Base-by-base conservation (phyloP, 2,113 vertebrate species). In the Macaca mulatta region DNA sequence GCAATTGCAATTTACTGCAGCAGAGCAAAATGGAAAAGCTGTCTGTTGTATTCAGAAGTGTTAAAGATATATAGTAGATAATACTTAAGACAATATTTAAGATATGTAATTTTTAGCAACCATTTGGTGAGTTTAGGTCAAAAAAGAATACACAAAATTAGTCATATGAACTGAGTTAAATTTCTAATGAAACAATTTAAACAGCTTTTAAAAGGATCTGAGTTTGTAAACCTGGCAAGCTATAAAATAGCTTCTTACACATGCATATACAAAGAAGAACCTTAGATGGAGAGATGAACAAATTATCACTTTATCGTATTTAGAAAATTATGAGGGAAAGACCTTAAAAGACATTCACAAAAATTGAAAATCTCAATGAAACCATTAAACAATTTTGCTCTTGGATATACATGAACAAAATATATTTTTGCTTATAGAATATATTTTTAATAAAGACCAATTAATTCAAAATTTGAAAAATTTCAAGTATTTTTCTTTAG, bases 391-490 rank as follows among this genome's bases (percentile, higher is more conserved):
- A 95, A 90, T 74, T 90, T 80, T 96, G 57, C 40, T 90, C 38
- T 96, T 3, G 87, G 82, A 75, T 91, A 90, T 45, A 82, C 45
- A 81, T 17, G 57, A 94, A n/a, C 64, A 91, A 45, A 80, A 61
- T 30, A 87, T 20, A 75, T 40, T 86, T 64, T 85, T 93, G 59
- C 72, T 90, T 10, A 87, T 17, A 91, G 32, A 64, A 81, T 48
- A 93, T 82, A 13, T 87, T 85, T 84, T 45, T 90, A n/a, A 2
- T 87, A 78, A 96, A 97, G 69, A 89, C 35, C 7, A 91, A 40
- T 9, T 85, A 30, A n/a, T 79, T 91, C 40, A 97, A 91, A 96
- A 80, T 94, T 67, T 86, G 70, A 93, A 96, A 96, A 80, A 4
- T 84, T 93, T 38, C 75, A 92, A 96, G 82, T 96, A 82, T 75